Conservation (phyloP, 2,113 vertebrate species). For the Oreochromis tanganicae region DNA sequence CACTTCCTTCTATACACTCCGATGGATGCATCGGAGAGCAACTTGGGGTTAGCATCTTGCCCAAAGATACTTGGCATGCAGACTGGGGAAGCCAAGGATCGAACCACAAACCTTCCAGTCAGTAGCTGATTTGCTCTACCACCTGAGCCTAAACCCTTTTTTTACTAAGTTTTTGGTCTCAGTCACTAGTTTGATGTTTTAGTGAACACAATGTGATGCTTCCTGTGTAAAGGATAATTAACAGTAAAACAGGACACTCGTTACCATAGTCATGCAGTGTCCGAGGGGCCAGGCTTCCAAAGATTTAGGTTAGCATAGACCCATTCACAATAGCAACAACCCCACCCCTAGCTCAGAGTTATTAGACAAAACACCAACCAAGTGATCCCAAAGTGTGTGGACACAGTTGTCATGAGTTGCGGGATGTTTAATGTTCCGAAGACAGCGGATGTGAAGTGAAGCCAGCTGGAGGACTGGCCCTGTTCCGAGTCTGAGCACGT, state of each 20-base stretch:
- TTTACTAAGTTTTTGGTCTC: background rate
- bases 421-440: background rate
- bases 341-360: background rate
- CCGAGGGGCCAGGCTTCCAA: background rate
- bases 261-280: background rate
- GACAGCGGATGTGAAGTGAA: constrained; percentile 5
- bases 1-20: no score
- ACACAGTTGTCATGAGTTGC: background rate
- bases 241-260: background rate
- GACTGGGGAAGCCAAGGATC: no score
- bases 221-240: background rate
- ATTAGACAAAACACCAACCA: background rate
- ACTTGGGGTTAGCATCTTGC: no score
- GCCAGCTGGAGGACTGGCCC: background rate
- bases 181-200: background rate
- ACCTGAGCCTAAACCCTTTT: background rate
- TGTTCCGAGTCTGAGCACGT: constrained; percentile 6
- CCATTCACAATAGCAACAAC: background rate
- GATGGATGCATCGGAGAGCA: no score
- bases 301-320: background rate
- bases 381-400: background rate
- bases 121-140: no score
- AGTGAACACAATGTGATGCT: background rate
- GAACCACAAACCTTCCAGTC: no score
- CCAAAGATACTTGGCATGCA: no score